phyloP scores from a whole-genome alignment of 2,888 invertebrate genomes.

The Apantesis nais region DNA sequence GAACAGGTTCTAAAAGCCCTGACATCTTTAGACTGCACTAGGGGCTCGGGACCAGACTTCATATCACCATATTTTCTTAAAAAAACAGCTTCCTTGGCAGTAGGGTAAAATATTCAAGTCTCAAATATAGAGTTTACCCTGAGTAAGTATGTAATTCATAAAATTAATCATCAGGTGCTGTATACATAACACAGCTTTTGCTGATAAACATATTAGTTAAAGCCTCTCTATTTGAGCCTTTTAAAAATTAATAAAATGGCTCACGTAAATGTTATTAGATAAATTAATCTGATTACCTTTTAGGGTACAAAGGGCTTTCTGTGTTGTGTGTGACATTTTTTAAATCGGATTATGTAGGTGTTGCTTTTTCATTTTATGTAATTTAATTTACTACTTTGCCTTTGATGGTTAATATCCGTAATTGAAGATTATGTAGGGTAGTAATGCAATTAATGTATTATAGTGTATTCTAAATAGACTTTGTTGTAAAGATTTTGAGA shows the following conservation, averaged over 20 bases:
- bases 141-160: background rate
- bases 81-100: no score
- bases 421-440: background rate
- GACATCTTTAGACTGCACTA: no score
- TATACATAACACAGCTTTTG: slow-evolving; percentile 19
- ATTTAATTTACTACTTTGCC: background rate
- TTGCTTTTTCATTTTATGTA: background rate
- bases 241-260: slow-evolving; percentile 47
- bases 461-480: background rate
- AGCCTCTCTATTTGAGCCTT: slow-evolving; percentile 28
- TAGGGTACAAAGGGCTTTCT: background rate
- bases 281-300: slow-evolving; percentile 7
- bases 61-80: no score
- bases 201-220: slow-evolving; percentile 25
- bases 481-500: background rate
- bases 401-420: background rate
- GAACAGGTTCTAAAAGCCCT: no score
- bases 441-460: background rate
- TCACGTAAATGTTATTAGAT: slow-evolving; percentile 7
- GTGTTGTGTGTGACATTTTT: background rate
- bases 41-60: no score
- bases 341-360: slow-evolving; percentile 5
- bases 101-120: no score
- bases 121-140: no score
- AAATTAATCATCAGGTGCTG: slow-evolving; percentile 1